phyloP scores from a whole-genome alignment of 1,140 invertebrate species.

The Lepidotrigona ventralis region DNA sequence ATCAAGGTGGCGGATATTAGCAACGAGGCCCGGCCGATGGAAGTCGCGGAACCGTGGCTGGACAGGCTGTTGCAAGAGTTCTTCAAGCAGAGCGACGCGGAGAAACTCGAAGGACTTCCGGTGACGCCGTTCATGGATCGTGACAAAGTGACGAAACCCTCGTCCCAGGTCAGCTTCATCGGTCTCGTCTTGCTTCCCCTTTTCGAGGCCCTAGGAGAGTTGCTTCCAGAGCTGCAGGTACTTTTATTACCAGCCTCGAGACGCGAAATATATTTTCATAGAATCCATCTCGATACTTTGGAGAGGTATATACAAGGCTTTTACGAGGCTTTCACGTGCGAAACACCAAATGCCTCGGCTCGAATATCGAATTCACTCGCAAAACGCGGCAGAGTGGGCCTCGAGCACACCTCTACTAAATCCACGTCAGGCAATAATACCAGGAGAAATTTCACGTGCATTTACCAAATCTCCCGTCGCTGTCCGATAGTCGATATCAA shows the following conservation, averaged over 20 bases:
- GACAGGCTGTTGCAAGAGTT: conserved; percentile 90
- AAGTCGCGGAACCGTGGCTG: conserved; percentile 92
- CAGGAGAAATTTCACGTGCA: background rate
- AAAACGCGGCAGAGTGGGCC: background rate
- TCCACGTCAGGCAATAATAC: background rate
- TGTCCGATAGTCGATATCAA: background rate
- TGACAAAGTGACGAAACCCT: conserved; percentile 93
- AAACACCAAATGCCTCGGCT: background rate
- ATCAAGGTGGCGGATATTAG: conserved; percentile 95
- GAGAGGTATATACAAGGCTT: background rate
- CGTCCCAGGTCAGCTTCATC: conserved; percentile 93
- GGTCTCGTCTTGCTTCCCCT: conserved; percentile 90
- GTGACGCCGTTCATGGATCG: conserved; percentile 95
- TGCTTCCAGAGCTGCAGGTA: conserved; percentile 86
- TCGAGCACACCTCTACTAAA: background rate
- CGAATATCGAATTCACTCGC: background rate
- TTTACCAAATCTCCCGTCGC: background rate
- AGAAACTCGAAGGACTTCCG: conserved; percentile 91
- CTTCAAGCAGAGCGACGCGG: conserved; percentile 91
- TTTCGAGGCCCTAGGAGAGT: conserved; percentile 87
- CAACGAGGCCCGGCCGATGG: conserved; percentile 91
- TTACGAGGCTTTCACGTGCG: background rate
- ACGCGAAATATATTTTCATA: background rate
- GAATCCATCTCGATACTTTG: background rate
- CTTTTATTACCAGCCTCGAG: too few species aligned